A percentile compares a stretch with the other conserved stretches of the same genome.
Conservation (phyloP, 2,888 invertebrate genomes). For the Drosophila vallismaia region DNA sequence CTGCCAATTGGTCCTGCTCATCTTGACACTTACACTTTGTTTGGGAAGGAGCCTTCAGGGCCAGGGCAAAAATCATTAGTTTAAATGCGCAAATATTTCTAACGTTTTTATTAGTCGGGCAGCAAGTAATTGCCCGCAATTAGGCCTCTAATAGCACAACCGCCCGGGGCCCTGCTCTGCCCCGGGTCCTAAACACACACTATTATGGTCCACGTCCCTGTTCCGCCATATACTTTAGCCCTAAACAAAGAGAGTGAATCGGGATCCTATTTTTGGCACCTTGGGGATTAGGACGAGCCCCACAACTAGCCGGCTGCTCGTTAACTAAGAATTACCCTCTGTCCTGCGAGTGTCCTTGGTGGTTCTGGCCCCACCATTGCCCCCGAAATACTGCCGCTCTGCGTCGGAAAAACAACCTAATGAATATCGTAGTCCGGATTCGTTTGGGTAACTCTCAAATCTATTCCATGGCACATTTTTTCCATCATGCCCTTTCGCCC, state of each 20-base stretch:
- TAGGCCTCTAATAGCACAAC: slow-evolving; percentile 69
- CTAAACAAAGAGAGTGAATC: slow-evolving; percentile 27
- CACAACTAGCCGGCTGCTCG: slow-evolving; percentile 74
- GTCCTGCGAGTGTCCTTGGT: slow-evolving; percentile 16
- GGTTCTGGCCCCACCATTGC: slow-evolving; percentile 36
- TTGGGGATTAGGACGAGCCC: slow-evolving; percentile 67
- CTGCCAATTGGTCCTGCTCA: slow-evolving; percentile 20
- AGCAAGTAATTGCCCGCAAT: slow-evolving; percentile 75
- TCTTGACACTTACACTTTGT: slow-evolving; percentile 32
- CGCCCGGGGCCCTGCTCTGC: slow-evolving; percentile 51
- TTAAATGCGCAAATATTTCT: slow-evolving; percentile 78
- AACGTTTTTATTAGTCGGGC: slow-evolving; percentile 78
- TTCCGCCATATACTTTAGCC: slow-evolving; percentile 1
- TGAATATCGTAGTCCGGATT: not conserved
- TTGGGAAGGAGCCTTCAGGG: slow-evolving; percentile 55
- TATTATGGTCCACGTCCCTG: slow-evolving; percentile 17
- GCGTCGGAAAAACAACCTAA: not conserved
- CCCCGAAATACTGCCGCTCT: not conserved
- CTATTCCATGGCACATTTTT: not conserved
- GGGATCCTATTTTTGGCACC: slow-evolving; percentile 37
- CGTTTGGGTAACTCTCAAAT: not conserved
- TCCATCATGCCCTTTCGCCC: not conserved
- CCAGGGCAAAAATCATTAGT: slow-evolving; percentile 79
- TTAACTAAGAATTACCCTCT: slow-evolving; percentile 77
- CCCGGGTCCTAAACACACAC: slow-evolving; percentile 58